Percentiles rank a stretch among this genome's conserved stretches.
phyloP scores from a whole-genome alignment of 2,113 vertebrate species.

The Cyprinus carpio region DNA sequence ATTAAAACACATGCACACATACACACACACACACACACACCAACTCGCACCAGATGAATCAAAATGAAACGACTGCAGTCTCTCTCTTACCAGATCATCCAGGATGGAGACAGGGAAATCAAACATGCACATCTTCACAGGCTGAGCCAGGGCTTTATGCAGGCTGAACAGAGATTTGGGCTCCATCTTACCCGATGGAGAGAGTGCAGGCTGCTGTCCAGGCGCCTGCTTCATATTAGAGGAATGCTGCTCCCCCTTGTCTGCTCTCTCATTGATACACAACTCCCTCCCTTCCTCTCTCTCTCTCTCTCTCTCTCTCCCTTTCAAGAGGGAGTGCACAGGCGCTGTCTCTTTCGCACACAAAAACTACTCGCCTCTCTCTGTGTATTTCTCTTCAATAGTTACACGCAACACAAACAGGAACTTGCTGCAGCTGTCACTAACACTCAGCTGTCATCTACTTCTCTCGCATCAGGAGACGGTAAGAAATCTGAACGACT shows the following conservation, averaged over 20 bases:
- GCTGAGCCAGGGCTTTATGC: constrained; percentile 85
- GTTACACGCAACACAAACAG: constrained; percentile 17
- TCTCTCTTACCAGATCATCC: constrained; percentile 82
- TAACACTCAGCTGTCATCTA: constrained; percentile 17
- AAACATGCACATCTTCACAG: constrained; percentile 85
- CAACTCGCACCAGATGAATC: constrained; percentile 27
- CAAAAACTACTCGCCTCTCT: constrained; percentile 11
- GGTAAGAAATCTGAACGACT: constrained; percentile 51
- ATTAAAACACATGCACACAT: constrained; percentile 6
- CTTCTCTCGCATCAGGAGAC: constrained; percentile 31
- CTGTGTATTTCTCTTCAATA: constrained; percentile 9
- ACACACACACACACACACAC: constrained; percentile 7
- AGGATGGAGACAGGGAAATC: constrained; percentile 82
- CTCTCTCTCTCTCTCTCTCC: neutral
- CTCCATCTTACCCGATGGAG: constrained; percentile 75
- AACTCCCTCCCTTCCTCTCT: neutral
- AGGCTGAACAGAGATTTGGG: constrained; percentile 82
- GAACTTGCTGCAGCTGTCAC: constrained; percentile 19
- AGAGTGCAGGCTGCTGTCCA: constrained; percentile 28
- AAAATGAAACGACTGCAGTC: constrained; percentile 16
- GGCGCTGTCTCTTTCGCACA: neutral
- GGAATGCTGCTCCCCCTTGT: constrained; percentile 8
- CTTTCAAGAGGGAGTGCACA: neutral
- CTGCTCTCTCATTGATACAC: constrained; percentile 42
- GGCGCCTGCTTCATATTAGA: constrained; percentile 40